Percentiles rank a stretch among this genome's conserved stretches.
Conservation (phyloP, 2,797 vertebrate species). For the Philypnodon macrostomus region DNA sequence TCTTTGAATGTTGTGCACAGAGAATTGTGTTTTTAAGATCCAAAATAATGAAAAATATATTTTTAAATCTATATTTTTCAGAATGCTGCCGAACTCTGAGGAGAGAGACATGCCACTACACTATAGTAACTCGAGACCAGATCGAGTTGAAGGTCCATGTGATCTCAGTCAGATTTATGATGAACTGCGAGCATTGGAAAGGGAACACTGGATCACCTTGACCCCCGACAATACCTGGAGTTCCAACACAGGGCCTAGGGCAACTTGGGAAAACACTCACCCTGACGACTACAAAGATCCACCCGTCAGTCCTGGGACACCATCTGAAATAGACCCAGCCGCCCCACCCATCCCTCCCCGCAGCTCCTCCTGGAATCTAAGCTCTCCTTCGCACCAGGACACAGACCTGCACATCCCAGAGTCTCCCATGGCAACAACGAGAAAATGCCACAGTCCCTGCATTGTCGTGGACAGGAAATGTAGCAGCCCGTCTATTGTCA, state of each 20-base stretch:
- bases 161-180: slow-evolving; percentile 71
- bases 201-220: slow-evolving; percentile 76
- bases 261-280: slow-evolving; percentile 53
- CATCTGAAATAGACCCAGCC: slow-evolving; percentile 55
- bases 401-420: slow-evolving; percentile 72
- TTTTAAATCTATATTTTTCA: slow-evolving; percentile 25
- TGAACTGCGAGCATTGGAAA: slow-evolving; percentile 71
- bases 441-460: slow-evolving; percentile 68
- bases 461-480: slow-evolving; percentile 63
- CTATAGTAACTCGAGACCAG: slow-evolving; percentile 51
- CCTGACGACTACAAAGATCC: slow-evolving; percentile 48
- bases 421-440: slow-evolving; percentile 52
- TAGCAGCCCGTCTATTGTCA: slow-evolving; percentile 71
- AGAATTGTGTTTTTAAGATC: too few species aligned
- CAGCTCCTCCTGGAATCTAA: slow-evolving; percentile 86
- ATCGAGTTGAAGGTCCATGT: slow-evolving; percentile 61
- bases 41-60: not conserved
- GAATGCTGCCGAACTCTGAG: slow-evolving; percentile 60
- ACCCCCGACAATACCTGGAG: slow-evolving; percentile 58
- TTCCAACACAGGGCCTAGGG: slow-evolving; percentile 33
- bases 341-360: slow-evolving; percentile 86
- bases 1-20: too few species aligned
- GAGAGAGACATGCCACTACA: slow-evolving; percentile 61
- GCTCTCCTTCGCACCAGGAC: slow-evolving; percentile 66
- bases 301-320: slow-evolving; percentile 41